Evolutionary conservation across 2,797 vertebrate genomes (phyloP), one percentile per base, ranked within the genome.

Genomic region (Catamblyrhynchus diadema): DNA sequence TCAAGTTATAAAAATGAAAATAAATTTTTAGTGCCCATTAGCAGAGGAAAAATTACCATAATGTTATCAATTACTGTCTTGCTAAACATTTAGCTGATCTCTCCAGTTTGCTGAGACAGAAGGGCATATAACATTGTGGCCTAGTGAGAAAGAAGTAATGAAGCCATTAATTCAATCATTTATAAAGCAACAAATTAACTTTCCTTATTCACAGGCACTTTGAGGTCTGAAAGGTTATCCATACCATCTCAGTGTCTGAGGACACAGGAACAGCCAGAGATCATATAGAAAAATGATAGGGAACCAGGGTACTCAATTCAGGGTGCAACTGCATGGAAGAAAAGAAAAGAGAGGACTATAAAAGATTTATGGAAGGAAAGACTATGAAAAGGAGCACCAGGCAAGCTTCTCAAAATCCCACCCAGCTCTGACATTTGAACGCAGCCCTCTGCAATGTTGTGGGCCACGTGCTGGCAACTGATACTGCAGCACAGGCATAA

Each of bases 41-140:
- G 80, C 51, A 65, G n/a, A 42, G 54, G 39, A 35, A 93, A 86
- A 93, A 86, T 75, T 79, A 64, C 70, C 70, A 84, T 77, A 69
- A 78, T 44, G n/a, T 87, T 93, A 94, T 93, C 93, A 92, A 74
- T 94, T 94, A 92, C 81, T 91, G 79, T 60, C 91, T 96, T 91
- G 74, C 95, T 91, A 94, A 95, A 94, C 60, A 82, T 82, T 87
- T 77, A 89, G 84, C 94, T 88, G 72, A 77, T 82, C 79, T 66
- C 60, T 95, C 56, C 89, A 80, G 91, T 85, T 91, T 89, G 71
- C 89, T 85, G 74, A 87, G 84, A 93, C 81, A 92, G 79, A 86
- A 87, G 74, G 79, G 60, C 67, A 89, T 85, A 77, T 91, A 93
- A 85, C 35, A 82, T 35, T 25, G 73, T 75, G 81, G 71, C 64